Conservation (phyloP, 2,888 invertebrate species). For the Caenorhabditis plicata region DNA sequence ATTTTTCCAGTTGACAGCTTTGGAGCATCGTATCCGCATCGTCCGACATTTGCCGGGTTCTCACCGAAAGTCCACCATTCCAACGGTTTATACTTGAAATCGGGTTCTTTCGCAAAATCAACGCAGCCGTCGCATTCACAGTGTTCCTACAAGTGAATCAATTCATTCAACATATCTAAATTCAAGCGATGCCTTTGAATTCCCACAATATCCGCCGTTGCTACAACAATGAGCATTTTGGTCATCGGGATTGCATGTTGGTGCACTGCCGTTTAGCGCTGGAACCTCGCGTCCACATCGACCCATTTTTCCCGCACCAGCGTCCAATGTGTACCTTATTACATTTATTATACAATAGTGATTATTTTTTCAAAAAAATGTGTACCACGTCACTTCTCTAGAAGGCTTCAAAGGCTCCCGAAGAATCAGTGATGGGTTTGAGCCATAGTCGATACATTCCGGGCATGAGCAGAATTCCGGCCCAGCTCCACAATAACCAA, state of each 20-base stretch:
- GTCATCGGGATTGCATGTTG: slow-evolving; percentile 61
- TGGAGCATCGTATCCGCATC: slow-evolving; percentile 57
- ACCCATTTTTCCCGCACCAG: slow-evolving; percentile 56
- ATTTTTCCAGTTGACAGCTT: slow-evolving; percentile 45
- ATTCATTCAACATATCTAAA: neutral
- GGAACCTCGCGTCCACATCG: slow-evolving; percentile 55
- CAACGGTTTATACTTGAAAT: slow-evolving; percentile 41
- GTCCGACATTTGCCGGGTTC: slow-evolving; percentile 55
- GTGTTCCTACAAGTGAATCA: slow-evolving; percentile 40
- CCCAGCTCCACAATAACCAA: slow-evolving; percentile 63
- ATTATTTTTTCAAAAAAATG: too few species aligned
- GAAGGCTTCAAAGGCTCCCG: slow-evolving; percentile 55
- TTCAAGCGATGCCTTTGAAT: slow-evolving; percentile 26
- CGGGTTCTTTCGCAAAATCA: slow-evolving; percentile 51
- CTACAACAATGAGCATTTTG: slow-evolving; percentile 54
- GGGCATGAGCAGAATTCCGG: slow-evolving; percentile 63
- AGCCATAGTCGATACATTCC: slow-evolving; percentile 60
- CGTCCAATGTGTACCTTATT: slow-evolving; percentile 54
- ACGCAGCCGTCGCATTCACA: slow-evolving; percentile 61
- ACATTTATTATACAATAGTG: too few species aligned
- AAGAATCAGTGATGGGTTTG: slow-evolving; percentile 53
- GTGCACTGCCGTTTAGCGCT: slow-evolving; percentile 39
- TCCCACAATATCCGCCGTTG: slow-evolving; percentile 59
- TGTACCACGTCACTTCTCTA: slow-evolving; percentile 50
- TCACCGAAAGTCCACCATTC: slow-evolving; percentile 60